These are phyloP conservation scores for Harmothoe impar DNA, from an alignment of 2,888 invertebrate genomes.

Conservation along the genomic window DNA sequence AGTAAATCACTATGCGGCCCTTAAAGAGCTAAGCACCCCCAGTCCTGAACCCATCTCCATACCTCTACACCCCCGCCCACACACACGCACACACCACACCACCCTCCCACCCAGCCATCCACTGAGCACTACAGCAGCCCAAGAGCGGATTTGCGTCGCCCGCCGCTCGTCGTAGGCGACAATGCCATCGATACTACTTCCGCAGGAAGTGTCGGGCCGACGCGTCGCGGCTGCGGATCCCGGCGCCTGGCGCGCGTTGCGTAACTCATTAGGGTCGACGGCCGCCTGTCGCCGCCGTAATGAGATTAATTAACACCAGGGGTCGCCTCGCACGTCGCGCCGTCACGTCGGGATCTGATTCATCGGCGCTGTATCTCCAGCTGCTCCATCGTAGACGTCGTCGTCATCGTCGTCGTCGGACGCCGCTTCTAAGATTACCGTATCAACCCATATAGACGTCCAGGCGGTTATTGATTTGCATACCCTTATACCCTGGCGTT, in stretches of 20 bases:
- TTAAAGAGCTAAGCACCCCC: constrained; percentile 22
- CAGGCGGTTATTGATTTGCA: too few species aligned
- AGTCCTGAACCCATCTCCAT: neutral
- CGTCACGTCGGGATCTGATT: neutral
- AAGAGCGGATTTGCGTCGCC: neutral
- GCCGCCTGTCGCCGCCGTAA: constrained; percentile 31
- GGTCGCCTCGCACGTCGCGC: constrained; percentile 5
- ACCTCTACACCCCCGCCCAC: neutral
- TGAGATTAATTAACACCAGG: constrained; percentile 42
- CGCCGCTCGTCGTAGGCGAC: neutral
- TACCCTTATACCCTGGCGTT: too few species aligned
- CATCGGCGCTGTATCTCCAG: neutral
- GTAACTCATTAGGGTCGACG: constrained; percentile 11
- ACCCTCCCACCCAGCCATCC: constrained; percentile 12
- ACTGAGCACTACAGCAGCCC: neutral
- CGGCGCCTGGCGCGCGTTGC: constrained; percentile 15
- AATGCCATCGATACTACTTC: constrained; percentile 38
- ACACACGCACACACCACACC: too few species aligned
- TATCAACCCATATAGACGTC: too few species aligned
- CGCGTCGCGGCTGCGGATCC: neutral
- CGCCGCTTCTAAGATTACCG: neutral
- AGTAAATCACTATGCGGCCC: too few species aligned
- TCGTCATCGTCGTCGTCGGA: neutral
- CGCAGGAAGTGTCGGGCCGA: constrained; percentile 10
- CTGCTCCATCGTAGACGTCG: neutral